Conservation (phyloP, 2,797 vertebrate genomes). For the Gila robusta region DNA sequence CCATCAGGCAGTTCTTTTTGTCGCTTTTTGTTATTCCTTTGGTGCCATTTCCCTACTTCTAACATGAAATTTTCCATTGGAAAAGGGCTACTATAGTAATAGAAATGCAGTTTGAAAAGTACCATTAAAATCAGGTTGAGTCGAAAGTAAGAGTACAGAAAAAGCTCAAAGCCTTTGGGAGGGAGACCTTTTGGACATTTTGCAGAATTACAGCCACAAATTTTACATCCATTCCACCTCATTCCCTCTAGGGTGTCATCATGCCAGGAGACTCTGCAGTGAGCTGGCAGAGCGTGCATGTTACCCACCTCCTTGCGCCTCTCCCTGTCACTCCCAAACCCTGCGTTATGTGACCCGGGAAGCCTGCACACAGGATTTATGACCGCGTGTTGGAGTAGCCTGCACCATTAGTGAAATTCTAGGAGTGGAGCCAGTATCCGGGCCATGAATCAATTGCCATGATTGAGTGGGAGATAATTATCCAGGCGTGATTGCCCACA, state of each 20-base stretch:
- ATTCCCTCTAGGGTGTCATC: neutral
- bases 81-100: neutral
- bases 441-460: slow-evolving; percentile 70
- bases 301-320: slow-evolving; percentile 24
- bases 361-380: slow-evolving; percentile 58
- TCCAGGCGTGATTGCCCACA: slow-evolving; percentile 67
- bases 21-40: neutral
- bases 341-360: slow-evolving; percentile 42
- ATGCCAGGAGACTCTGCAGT: slow-evolving; percentile 56
- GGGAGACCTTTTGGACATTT: slow-evolving; percentile 23
- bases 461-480: slow-evolving; percentile 77
- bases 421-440: slow-evolving; percentile 64
- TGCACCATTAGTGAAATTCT: slow-evolving; percentile 77
- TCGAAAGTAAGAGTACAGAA: slow-evolving; percentile 17
- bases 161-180: slow-evolving; percentile 29
- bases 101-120: slow-evolving; percentile 14
- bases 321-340: slow-evolving; percentile 16
- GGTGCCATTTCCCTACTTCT: neutral
- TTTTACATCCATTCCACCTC: slow-evolving; percentile 10
- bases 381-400: slow-evolving; percentile 53
- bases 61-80: neutral
- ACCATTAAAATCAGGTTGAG: slow-evolving; percentile 17
- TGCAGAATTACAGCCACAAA: slow-evolving; percentile 28
- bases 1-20: neutral
- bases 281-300: slow-evolving; percentile 45